These are phyloP conservation scores for Meteorus cinctellus DNA, from an alignment of 2,888 invertebrate genomes.

Conservation along the genomic window DNA sequence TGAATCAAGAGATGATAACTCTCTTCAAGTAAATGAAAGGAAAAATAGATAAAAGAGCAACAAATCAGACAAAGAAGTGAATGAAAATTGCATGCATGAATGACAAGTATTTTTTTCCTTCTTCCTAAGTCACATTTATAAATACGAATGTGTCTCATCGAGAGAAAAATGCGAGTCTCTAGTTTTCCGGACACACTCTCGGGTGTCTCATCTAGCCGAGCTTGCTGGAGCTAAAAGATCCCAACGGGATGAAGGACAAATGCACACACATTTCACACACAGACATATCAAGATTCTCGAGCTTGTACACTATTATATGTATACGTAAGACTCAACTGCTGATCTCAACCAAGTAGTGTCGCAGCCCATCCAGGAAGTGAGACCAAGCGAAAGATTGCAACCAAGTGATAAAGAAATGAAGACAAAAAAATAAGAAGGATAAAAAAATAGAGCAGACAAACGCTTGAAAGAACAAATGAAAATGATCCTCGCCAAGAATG, in stretches of 20 bases:
- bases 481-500: constrained; percentile 44
- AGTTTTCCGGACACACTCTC: constrained; percentile 18
- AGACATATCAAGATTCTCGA: neutral
- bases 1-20: too few species aligned
- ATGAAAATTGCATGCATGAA: neutral
- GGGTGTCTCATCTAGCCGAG: constrained; percentile 31
- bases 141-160: neutral
- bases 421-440: constrained; percentile 17
- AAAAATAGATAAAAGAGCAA: neutral
- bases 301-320: neutral
- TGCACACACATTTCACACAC: constrained; percentile 4
- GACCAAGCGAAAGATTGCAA: constrained; percentile 13
- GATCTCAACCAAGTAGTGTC: constrained; percentile 14
- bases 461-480: constrained; percentile 51
- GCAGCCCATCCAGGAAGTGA: constrained; percentile 1
- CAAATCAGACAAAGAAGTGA: neutral
- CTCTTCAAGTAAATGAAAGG: neutral
- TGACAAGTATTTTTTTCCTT: neutral
- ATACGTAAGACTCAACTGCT: neutral
- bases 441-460: constrained; percentile 2
- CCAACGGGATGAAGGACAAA: constrained; percentile 27
- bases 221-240: constrained; percentile 38
- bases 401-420: neutral
- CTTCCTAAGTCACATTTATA: constrained; percentile 18
- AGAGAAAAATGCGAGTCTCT: constrained; percentile 30